phyloP scores from a whole-genome alignment of 2,888 invertebrate species.

The Glyphotaelius pellucidus region DNA sequence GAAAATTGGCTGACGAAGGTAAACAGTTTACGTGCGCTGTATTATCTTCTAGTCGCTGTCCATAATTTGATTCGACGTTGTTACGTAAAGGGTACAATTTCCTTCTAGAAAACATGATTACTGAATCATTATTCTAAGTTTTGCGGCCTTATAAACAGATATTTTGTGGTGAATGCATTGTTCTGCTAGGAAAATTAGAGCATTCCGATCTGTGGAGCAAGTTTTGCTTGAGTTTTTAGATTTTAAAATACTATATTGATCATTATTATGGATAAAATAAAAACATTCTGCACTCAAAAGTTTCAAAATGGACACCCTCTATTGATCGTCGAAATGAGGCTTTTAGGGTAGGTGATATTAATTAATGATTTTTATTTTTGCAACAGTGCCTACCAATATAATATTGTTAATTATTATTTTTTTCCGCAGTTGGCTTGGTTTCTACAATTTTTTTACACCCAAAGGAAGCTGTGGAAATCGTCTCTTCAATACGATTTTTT shows the following conservation, averaged over 20 bases:
- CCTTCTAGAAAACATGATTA: background rate
- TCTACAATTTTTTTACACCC: slow-evolving; percentile 9
- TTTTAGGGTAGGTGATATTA: slow-evolving; percentile 17
- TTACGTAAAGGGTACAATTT: background rate
- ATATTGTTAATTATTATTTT: background rate
- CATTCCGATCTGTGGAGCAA: background rate
- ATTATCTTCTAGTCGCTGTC: background rate
- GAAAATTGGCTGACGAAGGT: no score
- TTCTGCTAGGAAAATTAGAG: background rate
- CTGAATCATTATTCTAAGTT: background rate
- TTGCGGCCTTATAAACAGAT: background rate
- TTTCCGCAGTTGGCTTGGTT: slow-evolving; percentile 16
- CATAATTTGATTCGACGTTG: background rate
- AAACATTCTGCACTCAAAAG: background rate
- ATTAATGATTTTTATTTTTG: no score
- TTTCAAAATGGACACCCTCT: slow-evolving; percentile 21
- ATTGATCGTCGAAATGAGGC: background rate
- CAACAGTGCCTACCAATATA: no score
- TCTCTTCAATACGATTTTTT: background rate
- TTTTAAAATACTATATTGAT: background rate
- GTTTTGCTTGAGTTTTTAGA: background rate
- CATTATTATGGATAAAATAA: background rate
- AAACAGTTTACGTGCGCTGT: no score
- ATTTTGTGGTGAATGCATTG: background rate
- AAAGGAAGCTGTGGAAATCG: background rate